phyloP scores from a whole-genome alignment of 2,888 invertebrate species.

The Cephus runcator region DNA sequence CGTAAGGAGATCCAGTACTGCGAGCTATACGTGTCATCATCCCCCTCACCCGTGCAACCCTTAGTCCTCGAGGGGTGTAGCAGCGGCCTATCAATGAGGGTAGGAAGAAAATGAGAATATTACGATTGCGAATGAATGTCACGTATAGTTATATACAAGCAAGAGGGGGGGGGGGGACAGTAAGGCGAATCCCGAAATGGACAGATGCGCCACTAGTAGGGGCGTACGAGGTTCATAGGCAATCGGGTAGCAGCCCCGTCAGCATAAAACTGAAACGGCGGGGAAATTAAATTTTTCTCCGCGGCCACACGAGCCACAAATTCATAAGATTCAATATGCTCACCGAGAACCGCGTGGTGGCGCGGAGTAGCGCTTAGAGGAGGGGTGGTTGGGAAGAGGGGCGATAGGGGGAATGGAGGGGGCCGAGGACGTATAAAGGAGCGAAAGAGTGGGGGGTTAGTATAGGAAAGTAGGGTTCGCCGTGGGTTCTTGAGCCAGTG shows the following conservation, averaged over 20 bases:
- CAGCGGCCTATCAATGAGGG: no score
- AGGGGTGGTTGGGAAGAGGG: background rate
- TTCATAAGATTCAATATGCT: slow-evolving; percentile 64
- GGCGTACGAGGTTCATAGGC: background rate
- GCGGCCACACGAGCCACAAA: slow-evolving; percentile 43
- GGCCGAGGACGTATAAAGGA: slow-evolving; percentile 23
- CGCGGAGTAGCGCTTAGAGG: slow-evolving; percentile 9
- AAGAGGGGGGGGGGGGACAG: slow-evolving; percentile 5
- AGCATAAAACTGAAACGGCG: slow-evolving; percentile 50
- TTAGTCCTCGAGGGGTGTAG: no score
- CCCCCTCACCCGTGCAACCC: no score
- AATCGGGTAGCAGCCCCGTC: slow-evolving; percentile 27
- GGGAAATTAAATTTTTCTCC: slow-evolving; percentile 58
- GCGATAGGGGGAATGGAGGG: background rate
- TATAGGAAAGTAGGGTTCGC: no score
- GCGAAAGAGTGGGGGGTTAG: no score
- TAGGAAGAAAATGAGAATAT: no score
- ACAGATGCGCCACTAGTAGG: background rate
- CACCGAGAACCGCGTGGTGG: slow-evolving; percentile 29
- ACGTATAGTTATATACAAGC: no score
- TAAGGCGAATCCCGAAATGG: background rate
- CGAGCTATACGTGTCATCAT: no score
- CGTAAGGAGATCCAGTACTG: background rate
- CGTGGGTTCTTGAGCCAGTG: no score
- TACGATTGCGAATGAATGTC: no score